phyloP scores from a whole-genome alignment of 2,888 invertebrate genomes.

The Suillia variegata region DNA sequence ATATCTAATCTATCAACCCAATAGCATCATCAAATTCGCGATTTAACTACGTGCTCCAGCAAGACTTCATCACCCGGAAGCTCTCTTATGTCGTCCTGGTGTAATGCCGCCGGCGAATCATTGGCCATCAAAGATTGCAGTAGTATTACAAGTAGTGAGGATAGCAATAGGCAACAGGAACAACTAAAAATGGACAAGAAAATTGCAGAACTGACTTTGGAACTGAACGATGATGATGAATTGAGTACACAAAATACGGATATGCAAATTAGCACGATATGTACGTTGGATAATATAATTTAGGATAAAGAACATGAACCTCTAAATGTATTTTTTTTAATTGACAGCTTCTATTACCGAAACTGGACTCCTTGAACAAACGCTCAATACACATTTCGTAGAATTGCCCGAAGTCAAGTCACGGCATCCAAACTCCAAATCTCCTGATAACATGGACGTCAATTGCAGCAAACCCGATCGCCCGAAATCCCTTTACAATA shows the following conservation, averaged over 20 bases:
- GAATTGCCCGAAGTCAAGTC: neutral
- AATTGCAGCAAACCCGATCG: constrained; percentile 37
- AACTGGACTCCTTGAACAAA: neutral
- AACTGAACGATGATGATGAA: constrained; percentile 45
- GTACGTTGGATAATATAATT: constrained; percentile 38
- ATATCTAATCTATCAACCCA: neutral
- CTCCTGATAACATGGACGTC: neutral
- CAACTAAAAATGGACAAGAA: constrained; percentile 27
- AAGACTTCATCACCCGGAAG: constrained; percentile 53
- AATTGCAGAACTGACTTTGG: constrained; percentile 42
- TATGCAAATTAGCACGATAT: constrained; percentile 53
- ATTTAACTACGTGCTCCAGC: constrained; percentile 44
- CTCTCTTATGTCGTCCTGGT: constrained; percentile 58
- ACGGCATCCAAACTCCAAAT: neutral
- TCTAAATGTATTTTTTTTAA: neutral
- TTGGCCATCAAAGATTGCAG: constrained; percentile 67
- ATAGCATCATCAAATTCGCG: constrained; percentile 33
- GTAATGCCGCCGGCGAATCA: constrained; percentile 69
- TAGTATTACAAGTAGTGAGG: constrained; percentile 64
- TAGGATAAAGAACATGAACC: neutral
- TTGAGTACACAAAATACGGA: constrained; percentile 50
- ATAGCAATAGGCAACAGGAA: constrained; percentile 36
- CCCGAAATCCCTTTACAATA: constrained; percentile 51
- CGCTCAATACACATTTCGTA: constrained; percentile 4
- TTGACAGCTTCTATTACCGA: constrained; percentile 42